Evolutionary conservation across 1,140 invertebrate genomes (phyloP).

Genomic region (Drosophila kepulauana): DNA sequence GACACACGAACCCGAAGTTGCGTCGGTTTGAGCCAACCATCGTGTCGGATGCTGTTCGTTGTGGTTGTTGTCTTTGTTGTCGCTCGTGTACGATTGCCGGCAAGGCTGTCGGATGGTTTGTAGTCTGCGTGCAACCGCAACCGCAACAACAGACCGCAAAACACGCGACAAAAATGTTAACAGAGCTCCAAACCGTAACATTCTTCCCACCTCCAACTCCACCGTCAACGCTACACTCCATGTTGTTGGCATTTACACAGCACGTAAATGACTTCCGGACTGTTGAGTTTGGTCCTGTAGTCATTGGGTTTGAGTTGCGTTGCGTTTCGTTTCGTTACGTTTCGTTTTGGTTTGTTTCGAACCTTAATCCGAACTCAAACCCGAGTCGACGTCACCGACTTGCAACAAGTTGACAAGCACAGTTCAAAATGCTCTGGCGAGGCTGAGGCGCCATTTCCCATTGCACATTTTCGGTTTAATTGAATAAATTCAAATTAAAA

Average conservation of each 20-base stretch:
- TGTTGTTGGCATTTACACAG: slow-evolving; percentile 28
- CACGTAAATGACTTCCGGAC: slow-evolving; percentile 39
- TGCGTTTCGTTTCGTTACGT: neutral
- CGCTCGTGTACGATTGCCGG: slow-evolving; percentile 39
- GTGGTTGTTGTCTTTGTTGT: slow-evolving; percentile 38
- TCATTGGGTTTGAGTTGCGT: slow-evolving; percentile 34
- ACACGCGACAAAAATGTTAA: slow-evolving; percentile 84
- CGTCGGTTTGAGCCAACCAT: slow-evolving; percentile 58
- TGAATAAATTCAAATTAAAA: slow-evolving; percentile 60
- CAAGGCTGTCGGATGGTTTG: slow-evolving; percentile 47
- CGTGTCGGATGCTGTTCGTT: slow-evolving; percentile 60
- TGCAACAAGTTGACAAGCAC: slow-evolving; percentile 41
- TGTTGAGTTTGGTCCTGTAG: slow-evolving; percentile 6
- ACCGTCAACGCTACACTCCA: neutral
- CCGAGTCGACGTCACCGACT: slow-evolving; percentile 1
- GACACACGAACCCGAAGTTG: slow-evolving; percentile 13
- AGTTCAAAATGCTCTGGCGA: slow-evolving; percentile 6
- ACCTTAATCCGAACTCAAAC: slow-evolving; percentile 5
- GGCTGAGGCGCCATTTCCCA: slow-evolving; percentile 18
- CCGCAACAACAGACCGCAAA: slow-evolving; percentile 83
- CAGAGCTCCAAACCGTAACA: slow-evolving; percentile 50
- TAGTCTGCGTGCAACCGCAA: slow-evolving; percentile 80
- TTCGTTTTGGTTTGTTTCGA: slow-evolving; percentile 24
- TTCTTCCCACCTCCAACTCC: slow-evolving; percentile 3
- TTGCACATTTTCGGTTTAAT: slow-evolving; percentile 52